A percentile compares a stretch with the other conserved stretches of the same genome.
These are phyloP conservation scores for Mesaphorura yosii DNA, from an alignment of 1,140 invertebrate genomes.

Conservation along the genomic window DNA sequence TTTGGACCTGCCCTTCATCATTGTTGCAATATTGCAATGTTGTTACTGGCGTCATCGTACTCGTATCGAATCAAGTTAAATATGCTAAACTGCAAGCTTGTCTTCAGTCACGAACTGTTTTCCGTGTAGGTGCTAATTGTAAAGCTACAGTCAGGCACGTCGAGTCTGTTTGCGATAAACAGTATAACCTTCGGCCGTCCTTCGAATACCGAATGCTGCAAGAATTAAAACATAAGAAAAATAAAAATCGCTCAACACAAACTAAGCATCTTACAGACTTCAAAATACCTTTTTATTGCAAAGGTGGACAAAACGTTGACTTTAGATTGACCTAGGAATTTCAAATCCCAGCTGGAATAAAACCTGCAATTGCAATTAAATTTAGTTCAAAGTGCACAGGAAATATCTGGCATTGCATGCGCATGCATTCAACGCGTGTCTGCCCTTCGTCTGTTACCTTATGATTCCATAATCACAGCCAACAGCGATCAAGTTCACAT, in stretches of 20 bases:
- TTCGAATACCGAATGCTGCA: conserved; percentile 19
- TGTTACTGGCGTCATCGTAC: no score
- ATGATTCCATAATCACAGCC: conserved; percentile 28
- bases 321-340: conserved; percentile 28
- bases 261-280: background rate
- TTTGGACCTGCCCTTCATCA: no score
- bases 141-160: conserved; percentile 20
- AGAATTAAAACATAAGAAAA: background rate
- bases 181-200: conserved; percentile 27
- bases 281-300: conserved; percentile 21
- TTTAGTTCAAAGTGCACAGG: background rate
- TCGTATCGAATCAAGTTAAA: no score
- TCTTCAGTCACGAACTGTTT: no score
- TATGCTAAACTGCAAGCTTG: no score
- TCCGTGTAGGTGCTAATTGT: conserved; percentile 10
- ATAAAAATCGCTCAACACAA: background rate
- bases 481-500: conserved; percentile 28
- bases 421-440: background rate
- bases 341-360: conserved; percentile 28
- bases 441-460: conserved; percentile 5
- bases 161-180: conserved; percentile 14
- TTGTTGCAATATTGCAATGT: no score
- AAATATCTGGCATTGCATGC: background rate
- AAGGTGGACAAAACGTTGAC: conserved; percentile 18
- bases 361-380: conserved; percentile 15